Evolutionary conservation across 2,797 vertebrate species (phyloP).

Genomic region (Chelidonichthys spinosus): DNA sequence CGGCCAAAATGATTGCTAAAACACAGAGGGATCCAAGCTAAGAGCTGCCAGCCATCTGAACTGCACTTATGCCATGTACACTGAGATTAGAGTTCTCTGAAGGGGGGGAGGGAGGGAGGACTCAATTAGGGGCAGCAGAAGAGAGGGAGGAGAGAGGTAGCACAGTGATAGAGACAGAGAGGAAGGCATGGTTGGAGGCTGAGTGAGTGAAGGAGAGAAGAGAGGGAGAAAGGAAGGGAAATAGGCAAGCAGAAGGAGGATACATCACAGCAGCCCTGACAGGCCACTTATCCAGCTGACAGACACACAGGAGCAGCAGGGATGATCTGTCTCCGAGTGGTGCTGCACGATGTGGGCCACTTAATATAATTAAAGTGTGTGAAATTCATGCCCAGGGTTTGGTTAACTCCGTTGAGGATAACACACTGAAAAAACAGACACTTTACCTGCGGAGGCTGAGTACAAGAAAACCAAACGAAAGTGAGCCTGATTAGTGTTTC

Average conservation of each 20-base stretch:
- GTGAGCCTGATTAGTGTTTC: conserved; percentile 6
- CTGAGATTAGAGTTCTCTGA: conserved; percentile 64
- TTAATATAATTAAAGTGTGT: conserved; percentile 72
- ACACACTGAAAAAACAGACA: conserved; percentile 31
- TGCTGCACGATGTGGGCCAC: conserved; percentile 58
- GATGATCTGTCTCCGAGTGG: conserved; percentile 65
- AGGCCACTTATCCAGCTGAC: conserved; percentile 75
- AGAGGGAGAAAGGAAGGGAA: conserved; percentile 22
- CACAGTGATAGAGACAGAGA: conserved; percentile 11
- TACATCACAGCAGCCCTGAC: conserved; percentile 72
- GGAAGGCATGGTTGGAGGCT: conserved; percentile 15
- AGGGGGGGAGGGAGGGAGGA: conserved; percentile 21
- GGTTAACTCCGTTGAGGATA: conserved; percentile 40
- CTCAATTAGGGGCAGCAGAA: conserved; percentile 65
- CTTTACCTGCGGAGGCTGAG: conserved; percentile 14
- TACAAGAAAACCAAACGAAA: conserved; percentile 8
- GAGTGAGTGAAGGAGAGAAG: conserved; percentile 36
- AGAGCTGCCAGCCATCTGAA: conserved; percentile 57
- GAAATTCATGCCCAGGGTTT: conserved; percentile 52
- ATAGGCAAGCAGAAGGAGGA: conserved; percentile 38
- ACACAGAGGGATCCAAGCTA: conserved; percentile 40
- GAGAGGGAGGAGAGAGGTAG: conserved; percentile 27
- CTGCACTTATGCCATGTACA: conserved; percentile 56
- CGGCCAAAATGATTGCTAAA: conserved; percentile 37
- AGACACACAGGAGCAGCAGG: conserved; percentile 64